Evolutionary conservation across 2,888 invertebrate genomes (phyloP).

Genomic region (Leptopilina myrica): DNA sequence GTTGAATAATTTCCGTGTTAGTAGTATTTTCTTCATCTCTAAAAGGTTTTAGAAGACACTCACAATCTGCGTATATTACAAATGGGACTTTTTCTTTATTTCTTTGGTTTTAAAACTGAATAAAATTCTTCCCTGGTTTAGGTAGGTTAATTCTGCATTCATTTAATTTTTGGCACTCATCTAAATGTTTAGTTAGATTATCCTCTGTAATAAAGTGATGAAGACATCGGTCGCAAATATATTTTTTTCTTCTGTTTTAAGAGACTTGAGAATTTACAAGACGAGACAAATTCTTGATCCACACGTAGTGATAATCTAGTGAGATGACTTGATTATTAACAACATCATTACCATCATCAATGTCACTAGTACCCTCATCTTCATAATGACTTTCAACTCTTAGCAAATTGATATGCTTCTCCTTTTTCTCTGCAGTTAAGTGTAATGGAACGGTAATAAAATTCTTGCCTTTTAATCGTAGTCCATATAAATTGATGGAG

Average conservation of each 20-base stretch:
- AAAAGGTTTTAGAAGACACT: background rate
- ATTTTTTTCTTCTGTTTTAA: background rate
- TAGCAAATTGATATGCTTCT: too few species aligned
- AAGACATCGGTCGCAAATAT: constrained; percentile 33
- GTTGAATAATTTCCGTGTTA: background rate
- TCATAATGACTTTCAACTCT: too few species aligned
- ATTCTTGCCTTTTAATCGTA: background rate
- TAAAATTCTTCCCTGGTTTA: too few species aligned
- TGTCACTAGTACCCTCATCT: too few species aligned
- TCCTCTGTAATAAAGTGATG: constrained; percentile 4
- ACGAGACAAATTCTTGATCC: constrained; percentile 62
- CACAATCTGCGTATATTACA: too few species aligned
- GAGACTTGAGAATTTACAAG: constrained; percentile 1
- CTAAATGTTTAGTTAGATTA: background rate
- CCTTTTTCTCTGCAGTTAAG: background rate
- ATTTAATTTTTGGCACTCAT: constrained; percentile 27
- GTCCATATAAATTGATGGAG: constrained; percentile 52
- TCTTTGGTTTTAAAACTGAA: too few species aligned
- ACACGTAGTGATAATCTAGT: background rate
- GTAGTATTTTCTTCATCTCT: constrained; percentile 2
- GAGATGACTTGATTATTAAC: background rate
- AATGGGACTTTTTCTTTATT: too few species aligned
- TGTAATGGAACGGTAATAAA: background rate
- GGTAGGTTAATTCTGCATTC: background rate
- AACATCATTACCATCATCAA: too few species aligned